phyloP scores from a whole-genome alignment of 2,113 vertebrate genomes.

The Pao palembangensis region DNA sequence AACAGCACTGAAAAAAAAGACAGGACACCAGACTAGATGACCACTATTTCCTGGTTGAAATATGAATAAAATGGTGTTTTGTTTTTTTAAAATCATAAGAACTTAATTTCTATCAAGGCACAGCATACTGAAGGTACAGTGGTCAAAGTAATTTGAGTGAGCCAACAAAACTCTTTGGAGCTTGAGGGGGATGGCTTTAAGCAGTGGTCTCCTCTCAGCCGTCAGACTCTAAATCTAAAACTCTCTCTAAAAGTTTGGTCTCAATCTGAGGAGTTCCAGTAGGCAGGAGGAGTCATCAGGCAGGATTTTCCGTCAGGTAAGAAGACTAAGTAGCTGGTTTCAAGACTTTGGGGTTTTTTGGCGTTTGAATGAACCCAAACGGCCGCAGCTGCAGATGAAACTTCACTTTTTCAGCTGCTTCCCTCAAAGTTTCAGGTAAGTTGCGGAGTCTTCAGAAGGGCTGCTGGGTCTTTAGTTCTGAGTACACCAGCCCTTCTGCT shows the following conservation, averaged over 20 bases:
- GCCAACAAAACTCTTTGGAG: constrained; percentile 44
- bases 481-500: constrained; percentile 91
- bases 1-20: neutral
- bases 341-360: constrained; percentile 3
- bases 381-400: neutral
- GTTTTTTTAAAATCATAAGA: neutral
- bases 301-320: constrained; percentile 26
- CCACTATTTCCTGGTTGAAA: constrained; percentile 28
- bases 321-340: constrained; percentile 19
- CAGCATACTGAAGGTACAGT: constrained; percentile 43
- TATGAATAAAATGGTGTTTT: constrained; percentile 18
- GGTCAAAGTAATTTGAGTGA: constrained; percentile 30
- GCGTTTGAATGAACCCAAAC: neutral
- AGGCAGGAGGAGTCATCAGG: constrained; percentile 23
- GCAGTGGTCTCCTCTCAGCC: constrained; percentile 14
- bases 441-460: constrained; percentile 25
- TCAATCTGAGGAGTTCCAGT: constrained; percentile 2
- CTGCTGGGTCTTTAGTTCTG: constrained; percentile 69
- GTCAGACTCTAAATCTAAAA: too few species aligned
- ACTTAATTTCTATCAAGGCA: constrained; percentile 47
- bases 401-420: constrained; percentile 6
- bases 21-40: too few species aligned
- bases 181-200: constrained; percentile 40
- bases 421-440: neutral
- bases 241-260: too few species aligned